phyloP scores from a whole-genome alignment of 2,797 vertebrate species.

The Onychomys torridus region DNA sequence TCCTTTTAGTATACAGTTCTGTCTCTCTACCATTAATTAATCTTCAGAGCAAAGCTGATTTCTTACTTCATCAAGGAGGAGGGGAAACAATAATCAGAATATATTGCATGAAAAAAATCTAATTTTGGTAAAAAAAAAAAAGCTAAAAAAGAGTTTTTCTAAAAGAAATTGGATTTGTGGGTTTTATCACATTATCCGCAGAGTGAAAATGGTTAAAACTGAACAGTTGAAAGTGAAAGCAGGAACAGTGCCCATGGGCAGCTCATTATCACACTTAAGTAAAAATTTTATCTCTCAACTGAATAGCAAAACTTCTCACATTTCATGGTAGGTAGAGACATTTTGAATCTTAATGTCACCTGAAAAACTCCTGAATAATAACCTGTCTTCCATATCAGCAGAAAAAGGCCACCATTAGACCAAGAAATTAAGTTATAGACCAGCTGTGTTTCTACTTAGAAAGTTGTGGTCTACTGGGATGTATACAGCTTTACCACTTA shows the following conservation, averaged over 20 bases:
- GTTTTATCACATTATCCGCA: background rate
- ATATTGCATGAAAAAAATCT: background rate
- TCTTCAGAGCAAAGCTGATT: slow-evolving; percentile 5
- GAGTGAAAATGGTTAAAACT: background rate
- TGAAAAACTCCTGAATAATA: background rate
- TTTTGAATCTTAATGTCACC: background rate
- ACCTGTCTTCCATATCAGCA: background rate
- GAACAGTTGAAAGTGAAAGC: background rate
- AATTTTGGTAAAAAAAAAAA: background rate
- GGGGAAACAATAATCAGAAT: background rate
- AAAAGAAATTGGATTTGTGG: background rate
- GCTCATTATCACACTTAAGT: background rate
- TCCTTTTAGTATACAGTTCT: background rate
- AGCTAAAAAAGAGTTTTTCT: background rate
- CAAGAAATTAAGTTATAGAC: background rate
- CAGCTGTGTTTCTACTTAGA: background rate
- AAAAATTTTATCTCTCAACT: background rate
- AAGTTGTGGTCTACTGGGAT: background rate
- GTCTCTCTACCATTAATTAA: background rate
- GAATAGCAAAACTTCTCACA: background rate
- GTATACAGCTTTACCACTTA: background rate
- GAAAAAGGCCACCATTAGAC: background rate
- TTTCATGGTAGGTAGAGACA: background rate
- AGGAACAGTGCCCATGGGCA: background rate
- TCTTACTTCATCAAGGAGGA: slow-evolving; percentile 7